Evolutionary conservation across 2,113 vertebrate genomes (phyloP), one percentile per base, ranked within the genome.

Genomic region (Nestor notabilis): DNA sequence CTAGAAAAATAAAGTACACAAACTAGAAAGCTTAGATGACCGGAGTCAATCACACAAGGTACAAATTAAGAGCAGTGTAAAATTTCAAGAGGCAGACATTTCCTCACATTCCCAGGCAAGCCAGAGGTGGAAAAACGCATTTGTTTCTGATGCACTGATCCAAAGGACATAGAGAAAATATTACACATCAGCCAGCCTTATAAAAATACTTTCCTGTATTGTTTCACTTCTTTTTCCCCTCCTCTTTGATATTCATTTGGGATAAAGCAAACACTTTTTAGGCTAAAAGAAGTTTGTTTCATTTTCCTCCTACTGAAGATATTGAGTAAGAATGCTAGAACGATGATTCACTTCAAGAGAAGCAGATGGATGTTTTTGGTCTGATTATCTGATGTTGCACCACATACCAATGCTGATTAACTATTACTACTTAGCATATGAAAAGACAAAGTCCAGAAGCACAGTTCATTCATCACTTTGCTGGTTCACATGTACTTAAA

Each of bases 321-420:
- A 82, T 0, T 6, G 69, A 95, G 43, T 18, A 87, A 92, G 77
- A 77, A 89, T 72, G 56, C 78, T 55, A 37, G 64, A 83, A 72
- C 0, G 60, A 78, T 90, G 89, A 95, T 70, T 96, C 94, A 95
- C 77, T 78, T 87, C 80, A 70, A 58, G 69, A 95, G 80, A 75
- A 83, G 81, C 91, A 95, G 93, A 94, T 91, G 91, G 93, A 91
- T 92, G 94, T 35, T 94, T 96, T 77, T 93, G 88, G 79, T 95
- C 79, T 95, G 88, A 93, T 86, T 94, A 83, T 92, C 88, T 95
- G 79, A 92, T 95, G 93, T 93, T 93, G 84, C 46, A 70, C 90
- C 84, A 96, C 93, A 95, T 15, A 79, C 27, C 79, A 60, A 35
- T 53, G 84, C 68, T 94, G 75, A 96, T 94, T 92, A 95, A 93